phyloP scores from a whole-genome alignment of 2,888 invertebrate species.

The Smittia sp. region DNA sequence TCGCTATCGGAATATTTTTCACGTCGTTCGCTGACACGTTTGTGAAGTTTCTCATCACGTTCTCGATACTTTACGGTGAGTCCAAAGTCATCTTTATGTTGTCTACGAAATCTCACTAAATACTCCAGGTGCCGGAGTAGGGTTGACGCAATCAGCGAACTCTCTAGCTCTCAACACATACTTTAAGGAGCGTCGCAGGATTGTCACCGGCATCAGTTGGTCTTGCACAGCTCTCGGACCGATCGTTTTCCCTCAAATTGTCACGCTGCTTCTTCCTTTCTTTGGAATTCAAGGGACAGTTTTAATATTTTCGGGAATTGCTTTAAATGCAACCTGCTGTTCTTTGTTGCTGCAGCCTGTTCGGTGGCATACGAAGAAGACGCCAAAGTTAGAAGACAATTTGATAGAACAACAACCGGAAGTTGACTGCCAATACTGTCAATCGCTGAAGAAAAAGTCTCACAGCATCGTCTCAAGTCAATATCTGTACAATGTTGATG shows the following conservation, averaged over 20 bases:
- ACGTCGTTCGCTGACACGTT: constrained; percentile 65
- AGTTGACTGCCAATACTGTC: constrained; percentile 48
- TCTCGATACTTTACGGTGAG: constrained; percentile 69
- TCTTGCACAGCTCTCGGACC: constrained; percentile 71
- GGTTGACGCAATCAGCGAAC: constrained; percentile 66
- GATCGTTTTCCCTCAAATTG: constrained; percentile 68
- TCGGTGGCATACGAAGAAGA: constrained; percentile 66
- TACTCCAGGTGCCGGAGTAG: constrained; percentile 61
- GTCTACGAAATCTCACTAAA: too few relatives aligned
- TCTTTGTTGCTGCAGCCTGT: constrained; percentile 71
- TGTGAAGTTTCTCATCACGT: constrained; percentile 61
- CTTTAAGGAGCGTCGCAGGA: constrained; percentile 66
- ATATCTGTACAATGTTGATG: constrained; percentile 64
- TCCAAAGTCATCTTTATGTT: too few relatives aligned
- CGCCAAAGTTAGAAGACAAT: constrained; percentile 46
- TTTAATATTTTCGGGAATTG: constrained; percentile 64
- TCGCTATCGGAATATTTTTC: constrained; percentile 60
- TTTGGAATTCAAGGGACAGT: constrained; percentile 67
- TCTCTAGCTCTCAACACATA: constrained; percentile 71
- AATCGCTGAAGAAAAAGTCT: constrained; percentile 47
- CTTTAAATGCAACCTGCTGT: constrained; percentile 66
- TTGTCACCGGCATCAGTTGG: constrained; percentile 70
- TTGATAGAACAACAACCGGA: constrained; percentile 12
- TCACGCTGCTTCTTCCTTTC: constrained; percentile 60
- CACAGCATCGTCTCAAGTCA: constrained; percentile 59